A percentile compares a stretch with the other conserved stretches of the same genome.
Conservation (phyloP, 2,888 invertebrate species). For the Melanostoma scalare region DNA sequence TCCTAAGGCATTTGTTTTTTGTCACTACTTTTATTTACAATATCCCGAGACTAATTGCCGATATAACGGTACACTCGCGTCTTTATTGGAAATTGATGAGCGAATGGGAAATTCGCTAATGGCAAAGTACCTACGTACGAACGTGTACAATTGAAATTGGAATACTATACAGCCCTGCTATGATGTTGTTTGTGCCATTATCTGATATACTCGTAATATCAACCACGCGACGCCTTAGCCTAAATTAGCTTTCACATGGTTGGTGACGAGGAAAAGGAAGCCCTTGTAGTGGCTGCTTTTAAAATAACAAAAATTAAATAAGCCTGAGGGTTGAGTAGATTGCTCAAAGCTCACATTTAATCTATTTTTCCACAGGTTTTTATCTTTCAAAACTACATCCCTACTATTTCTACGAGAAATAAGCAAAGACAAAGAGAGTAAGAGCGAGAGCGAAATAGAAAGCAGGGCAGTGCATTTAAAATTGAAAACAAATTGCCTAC, state of each 20-base stretch:
- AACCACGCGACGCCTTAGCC: constrained; percentile 10
- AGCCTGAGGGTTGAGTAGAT: constrained; percentile 62
- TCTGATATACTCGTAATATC: not conserved
- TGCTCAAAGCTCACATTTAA: constrained; percentile 38
- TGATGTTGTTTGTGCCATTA: not conserved
- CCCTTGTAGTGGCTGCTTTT: constrained; percentile 49
- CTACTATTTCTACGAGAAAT: constrained; percentile 5
- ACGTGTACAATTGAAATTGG: constrained; percentile 22
- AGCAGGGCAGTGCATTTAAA: too few species aligned
- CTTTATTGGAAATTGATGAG: constrained; percentile 58
- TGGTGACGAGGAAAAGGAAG: constrained; percentile 46
- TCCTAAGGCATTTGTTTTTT: constrained; percentile 48
- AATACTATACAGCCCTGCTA: constrained; percentile 7
- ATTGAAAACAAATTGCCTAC: not conserved
- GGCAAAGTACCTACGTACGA: not conserved
- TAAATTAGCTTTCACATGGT: constrained; percentile 9
- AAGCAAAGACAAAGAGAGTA: not conserved
- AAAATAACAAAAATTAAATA: constrained; percentile 4
- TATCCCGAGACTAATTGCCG: constrained; percentile 50
- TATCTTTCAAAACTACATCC: not conserved
- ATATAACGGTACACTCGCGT: constrained; percentile 45
- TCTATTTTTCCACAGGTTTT: constrained; percentile 9
- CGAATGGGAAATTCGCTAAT: constrained; percentile 36
- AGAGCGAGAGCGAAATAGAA: too few species aligned
- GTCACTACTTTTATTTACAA: constrained; percentile 13